Base-by-base conservation (phyloP, 2,797 vertebrate genomes). In the Setipinna tenuifilis region DNA sequence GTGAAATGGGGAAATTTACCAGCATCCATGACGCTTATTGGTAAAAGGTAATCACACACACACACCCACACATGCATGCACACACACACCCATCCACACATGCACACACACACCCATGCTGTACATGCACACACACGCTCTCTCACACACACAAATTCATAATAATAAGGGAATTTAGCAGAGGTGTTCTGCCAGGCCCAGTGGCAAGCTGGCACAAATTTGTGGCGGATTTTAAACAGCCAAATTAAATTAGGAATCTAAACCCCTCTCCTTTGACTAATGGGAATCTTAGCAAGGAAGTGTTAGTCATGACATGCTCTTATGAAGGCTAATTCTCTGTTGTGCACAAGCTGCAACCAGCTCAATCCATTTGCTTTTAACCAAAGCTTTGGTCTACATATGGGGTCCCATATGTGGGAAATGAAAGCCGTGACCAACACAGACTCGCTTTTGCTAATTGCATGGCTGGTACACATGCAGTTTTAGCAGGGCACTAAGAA, bases 1-100 rank as follows among this genome's bases (percentile, higher is more conserved):
- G 85, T 95, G 0, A 87, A 92, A 80, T 96, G 95, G 95, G 88
- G 50, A 75, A 88, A 3, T 23, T 87, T 95, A 81, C 94, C 96
- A 81, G 92, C 89, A 48, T 44, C 71, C 25, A 87, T 96, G 88
- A 61, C 23, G 31, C 86, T 65, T 21, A 46, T 92, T 0, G 91
- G 92, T 83, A 83, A 41, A 87, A 93, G 91, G 95, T 96, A 82
- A 80, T 28, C 28, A 16, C 7, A 25, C n/a, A 23, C 54, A 23
- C 16, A 75, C 54, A 41, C 78, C 7, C 25, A 80, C 75, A 85
- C 58, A 71, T 41, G 35, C 21, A 11, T 25, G n/a, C 31, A 31
- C 14, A 28, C 65, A 35, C 28, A 35, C 68, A 82, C 41, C 11
- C 82, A 85, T 57, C 31, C 85, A 46, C 81, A 19, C 68, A 19